Conservation (phyloP, 2,888 invertebrate genomes). For the Meiosimyza platycephala region DNA sequence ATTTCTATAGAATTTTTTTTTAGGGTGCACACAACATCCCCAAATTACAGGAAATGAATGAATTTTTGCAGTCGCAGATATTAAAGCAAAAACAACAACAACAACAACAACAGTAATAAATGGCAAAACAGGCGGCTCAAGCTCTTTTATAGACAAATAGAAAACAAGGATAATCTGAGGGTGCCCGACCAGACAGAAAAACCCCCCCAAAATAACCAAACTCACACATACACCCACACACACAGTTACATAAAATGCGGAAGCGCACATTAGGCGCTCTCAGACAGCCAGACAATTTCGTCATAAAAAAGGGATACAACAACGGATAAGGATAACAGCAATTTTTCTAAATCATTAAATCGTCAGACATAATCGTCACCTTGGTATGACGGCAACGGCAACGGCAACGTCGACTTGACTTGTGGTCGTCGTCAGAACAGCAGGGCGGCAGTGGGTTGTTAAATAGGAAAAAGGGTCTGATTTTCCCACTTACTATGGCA, state of each 20-base stretch:
- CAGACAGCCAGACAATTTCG: conserved; percentile 8
- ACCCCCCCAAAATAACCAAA: conserved; percentile 1
- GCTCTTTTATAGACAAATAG: background rate
- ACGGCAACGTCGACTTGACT: background rate
- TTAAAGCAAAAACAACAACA: background rate
- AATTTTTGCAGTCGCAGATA: conserved; percentile 10
- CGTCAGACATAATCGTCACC: conserved; percentile 35
- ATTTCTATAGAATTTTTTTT: background rate
- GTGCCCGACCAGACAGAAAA: background rate
- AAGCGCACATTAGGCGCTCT: conserved; percentile 30
- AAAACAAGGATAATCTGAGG: background rate
- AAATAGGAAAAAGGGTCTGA: background rate
- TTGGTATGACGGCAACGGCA: conserved; percentile 17
- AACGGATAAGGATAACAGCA: conserved; percentile 18
- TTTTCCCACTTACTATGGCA: background rate
- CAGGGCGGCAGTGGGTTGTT: background rate
- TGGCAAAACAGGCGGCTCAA: background rate
- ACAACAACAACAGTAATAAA: background rate
- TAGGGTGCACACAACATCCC: conserved; percentile 3
- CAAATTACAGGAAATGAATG: conserved; percentile 16
- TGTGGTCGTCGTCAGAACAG: conserved; percentile 1
- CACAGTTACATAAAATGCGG: conserved; percentile 19
- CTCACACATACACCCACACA: background rate
- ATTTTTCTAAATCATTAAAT: conserved; percentile 36
- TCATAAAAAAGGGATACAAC: conserved; percentile 11